Base-by-base conservation (phyloP, 2,888 invertebrate genomes). In the Agrotis clavis region DNA sequence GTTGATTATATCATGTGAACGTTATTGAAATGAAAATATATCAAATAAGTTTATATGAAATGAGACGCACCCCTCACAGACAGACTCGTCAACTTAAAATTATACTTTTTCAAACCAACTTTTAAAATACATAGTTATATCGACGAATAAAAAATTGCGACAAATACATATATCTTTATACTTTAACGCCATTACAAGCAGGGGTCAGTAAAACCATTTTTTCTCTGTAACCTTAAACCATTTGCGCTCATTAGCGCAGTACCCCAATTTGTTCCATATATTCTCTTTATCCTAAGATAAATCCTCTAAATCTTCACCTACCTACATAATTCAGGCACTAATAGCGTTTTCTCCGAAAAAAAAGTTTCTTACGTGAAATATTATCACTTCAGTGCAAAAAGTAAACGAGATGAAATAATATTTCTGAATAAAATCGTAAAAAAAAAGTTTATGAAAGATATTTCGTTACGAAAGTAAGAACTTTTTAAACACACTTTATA, bases 231-330 rank as follows among this genome's bases (percentile, higher is more conserved):
- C 60, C 51, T 63, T 47, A 59, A 63, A 67, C 53, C 70, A 71
- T 81, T 81, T 72, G 63, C 11, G 50, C 50, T 70, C 60, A 73
- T 83, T 76, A 76, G 53, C 45, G 25, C 41, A 41, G 11, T 41
- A 41, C 48, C 50, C 61, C 72, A 71, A 71, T 79, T 76, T 61
- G 73, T 72, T 74, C 19, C 66, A 62, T 73, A 59, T 62, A 19
- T 80, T 74, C 59, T 48, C 25, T 67, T 67, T 81, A 65, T 30
- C 41, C 61, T 13, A 53, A 51, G 54, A 30, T 66, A 62, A 51
- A 61, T 63, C 64, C 48, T 65, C 35, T 65, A 65, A 79, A 75
- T 71, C 62, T 71, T 21, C 21, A 30, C 51, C 14, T 14, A 71
- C 30, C 30, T 50, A 83, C 19, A 80, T 79, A 68, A 79, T 67